Base-by-base conservation (phyloP, 2,888 invertebrate species). In the Stenichneumon culpator region DNA sequence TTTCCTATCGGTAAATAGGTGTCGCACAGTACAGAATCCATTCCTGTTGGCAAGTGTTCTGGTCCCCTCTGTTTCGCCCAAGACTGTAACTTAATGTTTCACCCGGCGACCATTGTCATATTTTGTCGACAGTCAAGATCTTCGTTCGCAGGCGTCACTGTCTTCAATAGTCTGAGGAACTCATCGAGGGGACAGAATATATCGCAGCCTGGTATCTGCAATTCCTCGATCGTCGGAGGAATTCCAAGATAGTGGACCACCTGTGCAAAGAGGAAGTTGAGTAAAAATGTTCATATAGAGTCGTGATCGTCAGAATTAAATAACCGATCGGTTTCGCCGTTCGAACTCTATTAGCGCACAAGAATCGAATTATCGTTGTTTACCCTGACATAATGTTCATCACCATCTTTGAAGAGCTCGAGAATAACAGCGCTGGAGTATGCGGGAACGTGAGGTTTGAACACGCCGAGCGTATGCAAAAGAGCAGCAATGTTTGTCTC, bases 381-480 rank as follows among this genome's bases (percentile, higher is more conserved):
- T 67, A 95, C 95, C 94, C 93, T 91, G 16, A 96, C 93, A 25
- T 94, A 95, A 89, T 94, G 94, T 82, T 89, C 9, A 90, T 6
- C 9, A 9, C 80, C 36, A n/a, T 52, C 22, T 44, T 83, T 92
- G 84, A 95, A 94, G 11, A 96, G 92, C 90, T 96, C 96, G 65
- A 96, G 86, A 2, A 95, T 93, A 81, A 95, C 94, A 0, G 95
- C 94, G 28, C 95, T 91, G 0, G 95, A 95, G 85, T 95, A 96
- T n/a, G 94, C 94, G 0, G 96, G 96, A 83, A 95, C 94, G 82
- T 95, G 95, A 0, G 95, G 93, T 75, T 95, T 92, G 89, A 95
- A 96, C 1, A 95, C 95, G 28, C 94, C 94, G 0, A 95, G 93
- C 1, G 96, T 95, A 5, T 95, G 94, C 91, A 96, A 94, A 25